Evolutionary conservation across 2,888 invertebrate species (phyloP), one percentile per base, ranked within the genome.

Genomic region (Pyrgus malvae): DNA sequence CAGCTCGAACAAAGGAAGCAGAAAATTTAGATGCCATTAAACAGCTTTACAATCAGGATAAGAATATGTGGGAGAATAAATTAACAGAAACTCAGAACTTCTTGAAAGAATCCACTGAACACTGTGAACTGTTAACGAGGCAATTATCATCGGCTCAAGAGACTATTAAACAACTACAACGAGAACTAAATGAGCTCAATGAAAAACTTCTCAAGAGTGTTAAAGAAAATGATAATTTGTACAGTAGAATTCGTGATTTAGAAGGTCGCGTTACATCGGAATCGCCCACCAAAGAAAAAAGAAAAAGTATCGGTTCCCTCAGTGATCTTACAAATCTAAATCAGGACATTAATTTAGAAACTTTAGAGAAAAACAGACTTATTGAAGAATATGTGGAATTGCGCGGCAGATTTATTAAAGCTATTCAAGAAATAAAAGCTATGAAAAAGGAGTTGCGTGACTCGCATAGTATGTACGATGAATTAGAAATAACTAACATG

Each of bases 381-480:
- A 93, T 95, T 64, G 96, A 96, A 68, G 96, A 96, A 71, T 96
- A 95, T 74, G 91, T 93, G 33, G 96, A 96, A 68, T 80, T 97
- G 55, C 92, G 94, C 58, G 92, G 92, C 40, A 91, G 96, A 54
- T 96, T 97, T 71, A 93, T 95, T 67, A 95, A 95, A 74, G 96
- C 96, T 0, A 94, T 97, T 12, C 91, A 94, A 63, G 96, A 97
- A 86, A 96, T 97, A 48, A 92, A 95, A 69, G 94, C 95, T 1
- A 95, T 96, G 93, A 95, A 96, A 67, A 92, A 94, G 37, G 96
- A 96, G 71, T 85, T 97, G 1, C 92, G 95, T 19, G 95, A 96
- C 63, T 94, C 96, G 1, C 94, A 96, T 71, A 93, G 93, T 54
- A 93, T 94, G 76, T 95, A 94, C 65, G 96, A 97, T 69, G 94